These are phyloP conservation scores for Nixonia krombeini DNA, from an alignment of 1,140 invertebrate species.

Conservation along the genomic window DNA sequence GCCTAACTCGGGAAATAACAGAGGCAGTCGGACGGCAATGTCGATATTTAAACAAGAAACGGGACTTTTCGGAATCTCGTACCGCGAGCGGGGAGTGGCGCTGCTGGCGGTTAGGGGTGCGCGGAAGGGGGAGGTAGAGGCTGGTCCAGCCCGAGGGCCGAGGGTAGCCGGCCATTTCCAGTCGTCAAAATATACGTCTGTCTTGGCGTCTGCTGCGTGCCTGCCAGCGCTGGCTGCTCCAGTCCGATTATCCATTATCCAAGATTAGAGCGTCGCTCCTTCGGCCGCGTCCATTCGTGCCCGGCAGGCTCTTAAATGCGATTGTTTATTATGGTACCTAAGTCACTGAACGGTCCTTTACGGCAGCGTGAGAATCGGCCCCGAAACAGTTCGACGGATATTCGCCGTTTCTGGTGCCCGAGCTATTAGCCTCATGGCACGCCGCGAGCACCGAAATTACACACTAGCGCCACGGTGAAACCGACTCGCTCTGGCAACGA, in stretches of 20 bases:
- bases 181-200: conserved; percentile 36
- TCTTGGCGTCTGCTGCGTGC: conserved; percentile 10
- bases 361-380: conserved; percentile 25
- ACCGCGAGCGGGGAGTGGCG: neutral
- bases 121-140: too few relatives aligned
- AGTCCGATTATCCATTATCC: conserved; percentile 24
- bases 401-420: neutral
- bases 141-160: conserved; percentile 8
- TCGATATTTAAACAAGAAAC: conserved; percentile 25
- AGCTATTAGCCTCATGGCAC: conserved; percentile 9
- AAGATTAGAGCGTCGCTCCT: conserved; percentile 18
- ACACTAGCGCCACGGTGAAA: conserved; percentile 6
- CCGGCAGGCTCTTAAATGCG: conserved; percentile 20
- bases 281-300: conserved; percentile 6
- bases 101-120: too few relatives aligned
- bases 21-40: conserved; percentile 15
- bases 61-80: too few relatives aligned
- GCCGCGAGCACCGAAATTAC: conserved; percentile 10
- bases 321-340: conserved; percentile 28
- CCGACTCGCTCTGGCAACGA: neutral
- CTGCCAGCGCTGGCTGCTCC: neutral
- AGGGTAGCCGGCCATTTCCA: conserved; percentile 20
- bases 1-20: conserved; percentile 23
- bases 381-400: neutral
- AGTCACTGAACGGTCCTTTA: conserved; percentile 16